A percentile compares a stretch with the other conserved stretches of the same genome.
Conservation (phyloP, 2,113 vertebrate species). For the Melospiza georgiana region DNA sequence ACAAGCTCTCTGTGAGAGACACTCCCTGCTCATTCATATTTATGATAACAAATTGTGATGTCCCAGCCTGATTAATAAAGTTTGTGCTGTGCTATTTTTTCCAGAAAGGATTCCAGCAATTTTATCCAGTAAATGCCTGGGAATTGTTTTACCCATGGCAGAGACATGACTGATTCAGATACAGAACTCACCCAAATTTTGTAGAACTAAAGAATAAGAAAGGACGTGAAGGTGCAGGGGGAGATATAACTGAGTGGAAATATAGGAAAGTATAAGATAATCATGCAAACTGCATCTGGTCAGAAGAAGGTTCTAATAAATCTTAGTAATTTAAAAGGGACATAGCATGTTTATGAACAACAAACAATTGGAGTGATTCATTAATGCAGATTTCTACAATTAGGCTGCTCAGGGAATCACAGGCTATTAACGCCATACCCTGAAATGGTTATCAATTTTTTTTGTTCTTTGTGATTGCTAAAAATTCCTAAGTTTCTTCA, state of each 20-base stretch:
- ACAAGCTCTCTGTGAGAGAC: background rate
- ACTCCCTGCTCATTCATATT: conserved; percentile 3
- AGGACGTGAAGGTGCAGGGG: background rate
- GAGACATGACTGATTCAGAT: background rate
- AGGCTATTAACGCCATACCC: background rate
- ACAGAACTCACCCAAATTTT: background rate
- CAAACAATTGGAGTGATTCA: background rate
- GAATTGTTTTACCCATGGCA: background rate
- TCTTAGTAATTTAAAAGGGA: background rate
- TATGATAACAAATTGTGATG: background rate
- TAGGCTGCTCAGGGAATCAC: background rate
- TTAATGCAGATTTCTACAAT: background rate
- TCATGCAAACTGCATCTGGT: background rate
- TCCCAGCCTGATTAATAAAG: background rate
- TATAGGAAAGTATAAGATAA: background rate
- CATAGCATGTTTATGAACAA: background rate
- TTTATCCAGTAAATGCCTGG: background rate
- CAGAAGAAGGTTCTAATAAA: background rate
- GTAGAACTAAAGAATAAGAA: background rate
- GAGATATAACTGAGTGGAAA: background rate
- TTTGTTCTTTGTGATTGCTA: background rate
- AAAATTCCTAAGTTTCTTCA: background rate
- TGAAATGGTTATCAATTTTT: background rate
- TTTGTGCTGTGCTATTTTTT: background rate
- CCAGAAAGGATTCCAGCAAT: background rate